These are phyloP conservation scores for Burhinus oedicnemus DNA, from an alignment of 2,113 vertebrate species.

Conservation along the genomic window DNA sequence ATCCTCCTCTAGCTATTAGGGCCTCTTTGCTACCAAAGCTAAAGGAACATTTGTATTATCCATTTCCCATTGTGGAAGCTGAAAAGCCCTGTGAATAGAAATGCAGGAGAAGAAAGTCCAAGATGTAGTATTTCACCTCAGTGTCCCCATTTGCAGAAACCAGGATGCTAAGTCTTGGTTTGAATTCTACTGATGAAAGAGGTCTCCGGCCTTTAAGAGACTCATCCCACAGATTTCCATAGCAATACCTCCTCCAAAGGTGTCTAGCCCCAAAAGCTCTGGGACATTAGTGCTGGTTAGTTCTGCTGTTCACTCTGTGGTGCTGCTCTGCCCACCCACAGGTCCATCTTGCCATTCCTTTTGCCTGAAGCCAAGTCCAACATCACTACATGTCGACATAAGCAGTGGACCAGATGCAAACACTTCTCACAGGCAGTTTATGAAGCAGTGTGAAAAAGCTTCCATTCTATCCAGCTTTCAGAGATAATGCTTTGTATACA, in stretches of 20 bases:
- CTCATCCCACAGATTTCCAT: background rate
- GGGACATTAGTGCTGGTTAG: too few species aligned
- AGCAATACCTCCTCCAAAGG: background rate
- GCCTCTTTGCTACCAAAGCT: background rate
- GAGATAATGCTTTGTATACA: background rate
- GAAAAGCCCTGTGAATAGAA: background rate
- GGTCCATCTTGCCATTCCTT: background rate
- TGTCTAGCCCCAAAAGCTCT: background rate
- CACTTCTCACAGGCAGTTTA: background rate
- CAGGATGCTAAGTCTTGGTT: background rate
- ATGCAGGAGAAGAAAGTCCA: background rate
- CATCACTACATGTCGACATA: fast-evolving
- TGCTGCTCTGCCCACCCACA: too few species aligned
- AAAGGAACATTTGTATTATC: background rate
- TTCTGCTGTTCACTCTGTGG: background rate
- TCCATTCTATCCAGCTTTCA: background rate
- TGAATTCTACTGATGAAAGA: background rate
- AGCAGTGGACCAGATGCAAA: background rate
- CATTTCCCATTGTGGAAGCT: background rate
- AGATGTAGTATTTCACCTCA: background rate
- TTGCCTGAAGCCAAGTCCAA: background rate
- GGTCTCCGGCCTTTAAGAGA: background rate
- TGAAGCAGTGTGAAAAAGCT: background rate
- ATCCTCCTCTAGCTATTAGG: background rate
- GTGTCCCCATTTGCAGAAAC: background rate